A percentile compares a stretch with the other conserved stretches of the same genome.
Evolutionary conservation across 2,113 vertebrate species (phyloP).

Genomic region (Paradoxurus hermaphroditus): DNA sequence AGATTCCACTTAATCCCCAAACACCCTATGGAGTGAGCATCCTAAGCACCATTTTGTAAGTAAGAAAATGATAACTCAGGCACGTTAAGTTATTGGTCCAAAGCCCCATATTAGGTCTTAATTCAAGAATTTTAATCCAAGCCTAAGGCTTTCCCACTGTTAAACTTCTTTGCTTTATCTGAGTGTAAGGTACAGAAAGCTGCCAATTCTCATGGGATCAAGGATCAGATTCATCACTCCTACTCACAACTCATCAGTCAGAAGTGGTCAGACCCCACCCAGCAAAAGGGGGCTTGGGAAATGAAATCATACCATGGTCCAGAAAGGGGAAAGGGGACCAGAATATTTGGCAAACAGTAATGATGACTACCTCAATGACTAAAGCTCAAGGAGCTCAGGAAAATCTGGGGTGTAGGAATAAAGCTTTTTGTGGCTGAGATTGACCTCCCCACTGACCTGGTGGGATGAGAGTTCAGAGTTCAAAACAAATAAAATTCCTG

Average conservation of each 20-base stretch:
- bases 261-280: neutral
- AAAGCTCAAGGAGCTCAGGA: neutral
- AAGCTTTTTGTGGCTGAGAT: neutral
- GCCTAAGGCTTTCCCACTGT: neutral
- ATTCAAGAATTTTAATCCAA: neutral
- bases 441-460: neutral
- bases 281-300: neutral
- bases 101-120: neutral
- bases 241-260: neutral
- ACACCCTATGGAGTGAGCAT: neutral
- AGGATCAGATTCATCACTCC: neutral
- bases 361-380: neutral
- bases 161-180: neutral
- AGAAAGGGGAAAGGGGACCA: neutral
- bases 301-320: neutral
- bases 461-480: neutral
- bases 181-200: neutral
- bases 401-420: neutral
- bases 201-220: neutral
- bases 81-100: neutral
- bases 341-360: neutral
- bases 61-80: neutral
- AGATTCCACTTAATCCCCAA: neutral
- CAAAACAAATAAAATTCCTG: neutral
- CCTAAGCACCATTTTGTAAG: neutral